phyloP scores from a whole-genome alignment of 2,113 vertebrate species.

The Orcinus orca region DNA sequence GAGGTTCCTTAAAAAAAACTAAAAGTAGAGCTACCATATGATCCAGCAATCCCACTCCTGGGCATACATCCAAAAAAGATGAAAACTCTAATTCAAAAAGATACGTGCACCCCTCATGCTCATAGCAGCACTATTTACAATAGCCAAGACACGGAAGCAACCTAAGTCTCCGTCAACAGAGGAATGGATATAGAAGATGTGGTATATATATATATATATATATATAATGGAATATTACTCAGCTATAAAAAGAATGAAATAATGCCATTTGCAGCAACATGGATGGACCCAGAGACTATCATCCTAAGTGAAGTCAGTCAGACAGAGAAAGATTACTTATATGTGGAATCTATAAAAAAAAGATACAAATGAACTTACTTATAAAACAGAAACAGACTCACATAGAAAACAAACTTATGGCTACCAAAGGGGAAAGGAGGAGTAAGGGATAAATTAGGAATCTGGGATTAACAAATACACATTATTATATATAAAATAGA shows the following conservation, averaged over 20 bases:
- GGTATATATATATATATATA: neutral
- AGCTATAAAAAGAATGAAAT: neutral
- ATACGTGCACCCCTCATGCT: neutral
- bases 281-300: neutral
- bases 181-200: neutral
- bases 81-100: neutral
- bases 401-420: neutral
- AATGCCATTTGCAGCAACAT: neutral
- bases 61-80: neutral
- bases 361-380: neutral
- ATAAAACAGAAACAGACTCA: neutral
- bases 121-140: neutral
- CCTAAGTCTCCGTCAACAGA: neutral
- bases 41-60: neutral
- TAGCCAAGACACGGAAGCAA: neutral
- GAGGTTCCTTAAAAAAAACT: neutral
- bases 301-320: neutral
- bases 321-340: neutral
- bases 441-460: neutral
- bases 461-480: neutral
- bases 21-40: neutral
- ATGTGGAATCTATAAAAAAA: neutral
- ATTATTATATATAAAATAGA: neutral
- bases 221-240: neutral
- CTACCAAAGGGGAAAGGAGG: neutral